A percentile compares a stretch with the other conserved stretches of the same genome.
These are phyloP conservation scores for Hypocryptadius cinnamomeus DNA, from an alignment of 2,113 vertebrate species.

Conservation along the genomic window DNA sequence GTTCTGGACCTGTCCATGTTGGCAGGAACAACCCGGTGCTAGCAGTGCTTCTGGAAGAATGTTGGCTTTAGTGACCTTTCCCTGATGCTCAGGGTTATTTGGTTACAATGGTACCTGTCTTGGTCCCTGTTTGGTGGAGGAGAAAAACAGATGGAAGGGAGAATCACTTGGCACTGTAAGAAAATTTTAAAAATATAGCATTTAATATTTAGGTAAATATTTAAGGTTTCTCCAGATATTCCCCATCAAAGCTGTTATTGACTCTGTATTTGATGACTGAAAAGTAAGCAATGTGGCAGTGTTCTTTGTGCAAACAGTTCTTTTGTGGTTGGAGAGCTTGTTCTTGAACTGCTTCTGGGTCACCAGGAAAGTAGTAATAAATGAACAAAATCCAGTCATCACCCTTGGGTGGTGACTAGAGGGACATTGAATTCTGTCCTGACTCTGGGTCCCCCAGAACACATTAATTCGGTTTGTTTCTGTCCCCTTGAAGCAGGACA, in stretches of 20 bases:
- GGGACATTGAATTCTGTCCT: background rate
- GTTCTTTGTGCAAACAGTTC: constrained; percentile 31
- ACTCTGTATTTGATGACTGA: background rate
- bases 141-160: background rate
- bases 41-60: background rate
- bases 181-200: background rate
- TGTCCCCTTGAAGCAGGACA: background rate
- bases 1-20: background rate
- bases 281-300: background rate
- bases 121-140: background rate
- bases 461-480: background rate
- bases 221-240: background rate
- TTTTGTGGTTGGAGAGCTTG: background rate
- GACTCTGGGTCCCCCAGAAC: background rate
- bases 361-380: background rate
- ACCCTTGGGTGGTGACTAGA: background rate
- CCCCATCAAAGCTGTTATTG: background rate
- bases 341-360: background rate
- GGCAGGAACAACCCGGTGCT: background rate
- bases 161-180: background rate
- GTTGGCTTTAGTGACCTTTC: background rate
- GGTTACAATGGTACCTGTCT: background rate
- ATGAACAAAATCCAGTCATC: background rate
- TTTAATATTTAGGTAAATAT: background rate
- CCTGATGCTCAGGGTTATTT: background rate